Evolutionary conservation across 1,140 invertebrate genomes (phyloP), one percentile per base, ranked within the genome.

Genomic region (Caenorhabditis brenneri): DNA sequence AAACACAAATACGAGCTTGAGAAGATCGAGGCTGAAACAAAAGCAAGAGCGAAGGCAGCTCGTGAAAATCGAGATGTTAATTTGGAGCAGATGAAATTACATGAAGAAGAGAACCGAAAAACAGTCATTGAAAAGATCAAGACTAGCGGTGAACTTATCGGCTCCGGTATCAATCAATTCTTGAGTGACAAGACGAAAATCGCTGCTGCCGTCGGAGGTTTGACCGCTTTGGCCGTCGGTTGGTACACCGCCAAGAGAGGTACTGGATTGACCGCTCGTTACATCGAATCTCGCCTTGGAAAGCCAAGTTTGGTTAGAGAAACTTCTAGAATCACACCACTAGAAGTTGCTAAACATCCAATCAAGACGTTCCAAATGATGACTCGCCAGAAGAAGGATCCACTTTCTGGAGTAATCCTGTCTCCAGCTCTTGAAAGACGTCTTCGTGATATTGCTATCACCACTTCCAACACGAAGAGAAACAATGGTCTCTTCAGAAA

Each of bases 51-150:
- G 0, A 95, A 95, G 90, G 94, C 96, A 31, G 97, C 99, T 86
- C 92, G 98, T 82, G 97, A 99, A 91, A 99, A 99, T 91, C 94
- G 96, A 65, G 98, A 99, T 92, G 93, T 99, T 6, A 96, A 94
- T 85, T 91, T 98, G 5, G 97, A 99, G 91, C 94, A 97, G 91
- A 95, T 99, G 78, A 93, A 95, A 83, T 89, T 97, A 0, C 96
- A 96, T 91, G 96, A 93, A 22, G 93, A 94, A 60, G 97, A 99
- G 91, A 94, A 96, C 86, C 93, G 97, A 87, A 93, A 94, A 78
- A 99, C 97, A 1, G 94, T 97, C 7, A 91, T 99, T 39, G 97
- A 99, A 92, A 96, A 97, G 83, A 98, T 99, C 87, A 97, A 95
- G 91, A 98, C 96, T 78, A 95, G 95, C 33, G 96, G 96, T 10